Base-by-base conservation (phyloP, 2,888 invertebrate genomes). In the Synergus itoensis region DNA sequence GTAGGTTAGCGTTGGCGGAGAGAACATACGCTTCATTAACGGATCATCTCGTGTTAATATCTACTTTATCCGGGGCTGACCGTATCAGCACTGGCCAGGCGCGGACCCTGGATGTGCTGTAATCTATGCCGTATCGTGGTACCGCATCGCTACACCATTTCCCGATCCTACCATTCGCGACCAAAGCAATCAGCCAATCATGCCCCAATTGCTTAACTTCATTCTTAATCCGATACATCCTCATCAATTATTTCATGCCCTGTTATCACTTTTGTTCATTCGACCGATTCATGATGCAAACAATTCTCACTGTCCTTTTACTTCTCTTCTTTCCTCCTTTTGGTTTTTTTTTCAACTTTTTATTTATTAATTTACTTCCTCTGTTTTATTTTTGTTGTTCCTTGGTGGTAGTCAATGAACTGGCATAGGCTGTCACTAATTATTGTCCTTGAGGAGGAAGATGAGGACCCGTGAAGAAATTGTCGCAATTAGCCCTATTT, bases 41-140 rank as follows among this genome's bases (percentile, higher is more conserved):
- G 92, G 92, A 92, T 92, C 91, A 92, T 92, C 92, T 92, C 92
- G 90, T 92, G 92, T 92, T 92, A 92, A 92, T 92, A 92, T 92
- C 92, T 92, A 92, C 91, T 92, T 92, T 92, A 92, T 92, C 91
- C 90, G 88, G 86, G 88, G 90, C 90, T 91, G 92, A 92, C 92
- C 92, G 91, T 92, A 92, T 92, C 92, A 91, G 92, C 89, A 88
- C 87, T 89, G 89, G 88, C 91, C 91, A 92, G 91, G 89, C 91
- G 90, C 88, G 87, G 82, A 84, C 84, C 79, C 84, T 77, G 81
- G 82, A 82, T 83, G 79, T 78, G 87, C 87, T 85, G 86, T 89
- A 88, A 89, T 89, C 89, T 88, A 88, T 53, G 18, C 85, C 84
- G 73, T 88, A 89, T 89, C 90, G 89, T 84, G 84, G 81, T 84